These are phyloP conservation scores for Opisthograptis luteolata DNA, from an alignment of 2,888 invertebrate genomes.

Conservation along the genomic window DNA sequence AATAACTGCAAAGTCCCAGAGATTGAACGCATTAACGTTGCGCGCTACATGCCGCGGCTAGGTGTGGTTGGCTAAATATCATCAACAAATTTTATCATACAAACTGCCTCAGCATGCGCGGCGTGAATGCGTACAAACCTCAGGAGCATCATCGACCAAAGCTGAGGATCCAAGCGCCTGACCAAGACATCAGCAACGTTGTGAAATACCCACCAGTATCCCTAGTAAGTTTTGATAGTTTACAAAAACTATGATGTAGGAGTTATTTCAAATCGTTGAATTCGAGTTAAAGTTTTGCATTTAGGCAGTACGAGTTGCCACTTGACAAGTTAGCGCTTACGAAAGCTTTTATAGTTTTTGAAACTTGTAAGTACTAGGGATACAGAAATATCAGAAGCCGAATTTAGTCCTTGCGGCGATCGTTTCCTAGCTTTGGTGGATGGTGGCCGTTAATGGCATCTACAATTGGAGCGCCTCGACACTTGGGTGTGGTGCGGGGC, in stretches of 20 bases:
- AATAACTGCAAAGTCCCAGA: constrained; percentile 9
- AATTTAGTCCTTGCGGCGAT: neutral
- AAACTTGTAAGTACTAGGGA: neutral
- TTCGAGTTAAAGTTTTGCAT: no score
- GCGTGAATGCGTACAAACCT: constrained; percentile 1
- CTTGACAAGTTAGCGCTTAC: no score
- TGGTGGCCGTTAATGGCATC: constrained; percentile 19
- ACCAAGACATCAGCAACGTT: neutral
- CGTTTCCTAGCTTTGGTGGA: constrained; percentile 9
- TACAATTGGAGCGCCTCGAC: constrained; percentile 32
- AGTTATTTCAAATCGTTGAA: no score
- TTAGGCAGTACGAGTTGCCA: no score
- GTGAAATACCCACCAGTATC: neutral
- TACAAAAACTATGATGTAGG: no score
- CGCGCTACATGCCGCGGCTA: neutral
- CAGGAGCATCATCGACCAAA: constrained; percentile 5
- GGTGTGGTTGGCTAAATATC: neutral
- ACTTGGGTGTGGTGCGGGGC: constrained; percentile 40
- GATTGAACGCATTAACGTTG: neutral
- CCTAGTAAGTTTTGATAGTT: no score
- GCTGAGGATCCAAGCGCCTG: neutral
- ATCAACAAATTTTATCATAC: constrained; percentile 5
- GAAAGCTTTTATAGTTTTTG: no score
- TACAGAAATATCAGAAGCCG: neutral
- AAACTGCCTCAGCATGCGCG: neutral